Base-by-base conservation (phyloP, 2,797 vertebrate genomes). In the Hyperoplus immaculatus region DNA sequence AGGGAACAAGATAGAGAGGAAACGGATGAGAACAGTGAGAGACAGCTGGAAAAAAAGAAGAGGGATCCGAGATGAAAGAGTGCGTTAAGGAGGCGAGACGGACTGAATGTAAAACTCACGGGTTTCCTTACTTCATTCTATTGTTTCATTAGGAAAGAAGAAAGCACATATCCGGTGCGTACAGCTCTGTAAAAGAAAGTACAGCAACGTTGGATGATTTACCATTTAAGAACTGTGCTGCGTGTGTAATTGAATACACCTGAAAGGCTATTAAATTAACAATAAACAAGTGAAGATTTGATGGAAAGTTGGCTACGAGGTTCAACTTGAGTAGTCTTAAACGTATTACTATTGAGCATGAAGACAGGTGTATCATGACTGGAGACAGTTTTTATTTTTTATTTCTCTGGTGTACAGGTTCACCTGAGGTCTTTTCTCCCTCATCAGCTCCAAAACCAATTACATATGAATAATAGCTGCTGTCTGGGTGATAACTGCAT, bases 1-100 rank as follows among this genome's bases (percentile, higher is more conserved):
- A 45, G 36, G 42, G 75, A 83, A 80, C 68, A 61, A 83, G 80
- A 73, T 57, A 50, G 80, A 73, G 60, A 50, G 68, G 57, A 86
- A 83, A 82, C 78, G 78, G 77, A 82, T 87, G 55, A 77, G 86
- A 84, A 72, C 2, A 8, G 66, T 69, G 47, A 67, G 62, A 73
- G 55, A 64, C 38, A 10, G 47, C 16, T 14, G 58, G 10, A 41
- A 58, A 50, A 68, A 69, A 67, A 50, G 45, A 56, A 45, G 77
- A 39, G 42, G n/a, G 72, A 85, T 72, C 9, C 61, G 51, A 78
- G 75, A 84, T 84, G 67, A 91, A 83, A 73, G 69, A 58, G 15
- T 29, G 29, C 56, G 75, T 39, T 58, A 10, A 65, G 56, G 59
- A 83, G 61, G 63, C 1, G 14, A 72, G 42, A 74, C 54, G 45